phyloP scores from a whole-genome alignment of 2,888 invertebrate genomes.

The Eupithecia abbreviata region DNA sequence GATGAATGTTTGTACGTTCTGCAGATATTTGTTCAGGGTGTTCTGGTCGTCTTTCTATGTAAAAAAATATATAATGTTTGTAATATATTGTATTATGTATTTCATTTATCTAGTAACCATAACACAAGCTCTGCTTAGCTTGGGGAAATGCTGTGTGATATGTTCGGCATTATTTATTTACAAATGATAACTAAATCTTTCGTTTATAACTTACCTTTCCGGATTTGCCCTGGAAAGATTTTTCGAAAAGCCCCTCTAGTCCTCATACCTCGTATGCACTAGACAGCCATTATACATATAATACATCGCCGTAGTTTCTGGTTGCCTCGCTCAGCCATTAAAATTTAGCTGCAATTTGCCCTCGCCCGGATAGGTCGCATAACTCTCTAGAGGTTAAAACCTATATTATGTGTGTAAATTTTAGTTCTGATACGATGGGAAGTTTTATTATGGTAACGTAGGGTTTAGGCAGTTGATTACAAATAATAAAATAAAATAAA shows the following conservation, averaged over 20 bases:
- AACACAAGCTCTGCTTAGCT: too few species aligned
- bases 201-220: too few species aligned
- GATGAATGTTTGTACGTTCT: too few species aligned
- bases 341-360: conserved; percentile 32
- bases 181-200: too few species aligned
- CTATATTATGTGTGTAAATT: conserved; percentile 7
- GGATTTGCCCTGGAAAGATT: too few species aligned
- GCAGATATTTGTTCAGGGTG: too few species aligned
- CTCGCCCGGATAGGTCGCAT: conserved; percentile 15
- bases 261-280: not conserved
- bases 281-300: not conserved
- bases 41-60: too few species aligned
- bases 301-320: not conserved
- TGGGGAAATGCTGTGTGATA: too few species aligned
- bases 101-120: too few species aligned
- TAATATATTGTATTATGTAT: too few species aligned
- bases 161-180: too few species aligned
- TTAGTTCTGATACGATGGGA: not conserved
- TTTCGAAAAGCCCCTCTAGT: not conserved
- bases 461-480: not conserved
- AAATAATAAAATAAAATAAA: not conserved
- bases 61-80: too few species aligned
- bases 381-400: conserved; percentile 7
- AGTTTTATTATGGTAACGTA: not conserved
- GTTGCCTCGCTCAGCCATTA: conserved; percentile 23